Base-by-base conservation (phyloP, 1,140 invertebrate genomes). In the Cylas formicarius region DNA sequence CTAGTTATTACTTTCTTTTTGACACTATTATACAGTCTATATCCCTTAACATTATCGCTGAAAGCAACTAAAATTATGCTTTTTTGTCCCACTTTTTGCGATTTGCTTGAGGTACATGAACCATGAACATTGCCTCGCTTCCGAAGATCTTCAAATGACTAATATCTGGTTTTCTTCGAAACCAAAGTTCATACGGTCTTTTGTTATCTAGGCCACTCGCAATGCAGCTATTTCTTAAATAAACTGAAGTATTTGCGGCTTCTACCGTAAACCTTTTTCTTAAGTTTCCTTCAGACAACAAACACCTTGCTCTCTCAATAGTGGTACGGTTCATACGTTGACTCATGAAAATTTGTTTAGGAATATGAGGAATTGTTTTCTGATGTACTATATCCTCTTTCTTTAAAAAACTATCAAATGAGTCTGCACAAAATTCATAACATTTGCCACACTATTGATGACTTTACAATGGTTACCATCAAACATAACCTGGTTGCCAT, bases 181-280 rank as follows among this genome's bases (percentile, higher is more conserved):
- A 49, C 55, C 60, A 62, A 2, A 62, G 19, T 38, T 65, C 60
- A 46, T 48, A 56, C 26, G 61, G 62, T 9, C 54, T 55, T 44
- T 61, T 57, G 16, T 39, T 19, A 24, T 46, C 17, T 18, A 52
- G 13, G 24, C 28, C 50, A 18, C 49, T 48, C 18, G 44, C 45
- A 10, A 56, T 53, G 26, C 58, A 63, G 32, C 57, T 34, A 46
- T 67, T 67, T 13, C 61, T 29, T 16, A 62, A 38, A 38, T 60
- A 62, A 11, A 46, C 60, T 10, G 40, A 17, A n/a, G 16, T 39
- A 20, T 39, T 17, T n/a, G 35, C 7, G 6, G 40, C 31, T 43
- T 43, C 29, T 3, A 17, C 40, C 32, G 28, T 34, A 5, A 43
- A 20, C 11, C 20, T 37, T 14, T 57, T 65, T 21, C 36, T 16